A percentile compares a stretch with the other conserved stretches of the same genome.
phyloP scores from a whole-genome alignment of 1,140 invertebrate genomes.

The Geopemphigus sp. region DNA sequence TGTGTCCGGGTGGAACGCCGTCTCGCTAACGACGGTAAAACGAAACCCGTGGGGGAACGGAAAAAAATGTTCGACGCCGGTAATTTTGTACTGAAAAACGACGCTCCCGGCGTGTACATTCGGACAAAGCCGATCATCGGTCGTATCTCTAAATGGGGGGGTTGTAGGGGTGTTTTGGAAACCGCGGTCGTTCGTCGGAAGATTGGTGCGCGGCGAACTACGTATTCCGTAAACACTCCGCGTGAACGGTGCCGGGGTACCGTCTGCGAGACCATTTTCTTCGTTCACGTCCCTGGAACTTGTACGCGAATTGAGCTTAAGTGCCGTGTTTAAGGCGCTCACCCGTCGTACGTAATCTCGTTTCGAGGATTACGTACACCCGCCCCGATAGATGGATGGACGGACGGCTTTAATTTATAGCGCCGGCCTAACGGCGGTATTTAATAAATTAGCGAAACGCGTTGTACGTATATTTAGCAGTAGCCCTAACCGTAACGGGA shows the following conservation, averaged over 20 bases:
- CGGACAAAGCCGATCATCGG: too few relatives aligned
- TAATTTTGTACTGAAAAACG: not conserved
- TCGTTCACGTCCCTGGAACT: not conserved
- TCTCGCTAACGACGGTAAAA: not conserved
- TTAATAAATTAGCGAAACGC: constrained; percentile 21
- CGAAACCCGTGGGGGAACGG: not conserved
- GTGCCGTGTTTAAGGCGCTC: constrained; percentile 27
- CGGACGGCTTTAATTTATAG: constrained; percentile 11
- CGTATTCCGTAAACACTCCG: too few relatives aligned
- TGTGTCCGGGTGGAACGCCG: not conserved
- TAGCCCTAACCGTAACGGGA: too few relatives aligned
- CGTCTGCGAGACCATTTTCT: not conserved
- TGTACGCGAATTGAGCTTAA: constrained; percentile 20
- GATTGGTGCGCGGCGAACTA: too few relatives aligned
- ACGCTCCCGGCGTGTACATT: too few relatives aligned
- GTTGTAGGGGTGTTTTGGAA: too few relatives aligned
- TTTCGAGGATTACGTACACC: constrained; percentile 13
- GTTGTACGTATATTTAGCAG: not conserved
- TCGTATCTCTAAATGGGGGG: too few relatives aligned
- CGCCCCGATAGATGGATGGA: not conserved
- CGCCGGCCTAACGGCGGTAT: not conserved
- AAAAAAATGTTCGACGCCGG: not conserved
- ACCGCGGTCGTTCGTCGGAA: too few relatives aligned
- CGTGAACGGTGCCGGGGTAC: not conserved
- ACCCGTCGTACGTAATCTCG: constrained; percentile 7